Evolutionary conservation across 2,113 vertebrate genomes (phyloP).

Genomic region (Mungos mungo): DNA sequence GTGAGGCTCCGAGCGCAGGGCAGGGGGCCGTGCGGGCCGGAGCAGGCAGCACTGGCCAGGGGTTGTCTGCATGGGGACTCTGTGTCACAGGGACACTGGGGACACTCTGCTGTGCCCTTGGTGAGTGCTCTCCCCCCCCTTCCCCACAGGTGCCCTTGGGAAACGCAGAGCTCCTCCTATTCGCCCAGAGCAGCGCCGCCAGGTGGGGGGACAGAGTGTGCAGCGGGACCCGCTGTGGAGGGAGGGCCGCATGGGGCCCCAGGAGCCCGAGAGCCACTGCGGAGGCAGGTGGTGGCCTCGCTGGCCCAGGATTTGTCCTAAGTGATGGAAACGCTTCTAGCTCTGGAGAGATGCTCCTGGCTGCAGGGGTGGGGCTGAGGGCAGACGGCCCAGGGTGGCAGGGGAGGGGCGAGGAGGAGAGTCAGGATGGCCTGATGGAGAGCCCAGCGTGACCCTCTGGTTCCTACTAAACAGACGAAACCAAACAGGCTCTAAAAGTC

Average conservation of each 20-base stretch:
- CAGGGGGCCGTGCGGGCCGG: neutral
- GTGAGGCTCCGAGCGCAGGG: neutral
- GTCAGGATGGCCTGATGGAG: neutral
- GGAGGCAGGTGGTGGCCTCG: neutral
- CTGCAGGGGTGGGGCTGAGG: neutral
- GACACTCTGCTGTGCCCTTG: no score
- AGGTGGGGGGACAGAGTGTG: accelerated
- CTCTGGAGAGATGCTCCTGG: neutral
- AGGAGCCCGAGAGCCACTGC: neutral
- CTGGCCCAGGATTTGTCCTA: neutral
- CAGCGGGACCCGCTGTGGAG: accelerated
- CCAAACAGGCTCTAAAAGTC: neutral
- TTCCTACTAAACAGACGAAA: neutral
- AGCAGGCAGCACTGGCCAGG: neutral
- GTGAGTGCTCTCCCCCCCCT: accelerated
- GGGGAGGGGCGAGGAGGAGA: neutral
- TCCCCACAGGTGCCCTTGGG: neutral
- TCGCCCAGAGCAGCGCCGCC: accelerated
- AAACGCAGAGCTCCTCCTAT: neutral
- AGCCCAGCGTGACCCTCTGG: neutral
- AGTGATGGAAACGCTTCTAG: neutral
- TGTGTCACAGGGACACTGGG: accelerated
- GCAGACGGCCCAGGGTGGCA: neutral
- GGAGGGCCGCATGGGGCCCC: neutral
- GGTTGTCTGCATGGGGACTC: accelerated